Conservation (phyloP, 2,113 vertebrate genomes). For the Mesoclemmys tuberculata region DNA sequence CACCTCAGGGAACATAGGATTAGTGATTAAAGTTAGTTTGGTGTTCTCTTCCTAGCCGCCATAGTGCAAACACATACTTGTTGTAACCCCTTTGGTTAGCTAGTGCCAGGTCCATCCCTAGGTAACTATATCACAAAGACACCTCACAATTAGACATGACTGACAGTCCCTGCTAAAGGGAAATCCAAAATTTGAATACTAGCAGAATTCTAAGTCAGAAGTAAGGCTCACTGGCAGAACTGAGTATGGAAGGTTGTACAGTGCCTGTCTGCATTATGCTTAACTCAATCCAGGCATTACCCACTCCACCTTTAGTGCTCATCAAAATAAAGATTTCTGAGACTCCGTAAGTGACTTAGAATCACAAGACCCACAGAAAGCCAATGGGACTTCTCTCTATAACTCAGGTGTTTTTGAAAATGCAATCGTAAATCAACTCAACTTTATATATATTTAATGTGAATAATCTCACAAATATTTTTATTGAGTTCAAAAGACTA, state of each 20-base stretch:
- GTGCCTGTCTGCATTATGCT: background rate
- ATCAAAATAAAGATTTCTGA: background rate
- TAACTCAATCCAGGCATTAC: background rate
- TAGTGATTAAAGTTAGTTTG: background rate
- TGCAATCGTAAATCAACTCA: background rate
- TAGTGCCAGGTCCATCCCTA: too few species aligned
- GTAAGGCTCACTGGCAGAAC: rapidly evolving
- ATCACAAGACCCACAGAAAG: background rate
- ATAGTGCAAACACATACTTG: background rate
- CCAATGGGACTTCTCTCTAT: background rate
- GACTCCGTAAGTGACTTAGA: background rate
- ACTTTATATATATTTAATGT: background rate
- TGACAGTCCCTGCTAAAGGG: background rate
- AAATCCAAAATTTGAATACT: background rate
- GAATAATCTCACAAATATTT: background rate
- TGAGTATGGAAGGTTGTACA: background rate
- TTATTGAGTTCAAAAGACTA: background rate
- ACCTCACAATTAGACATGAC: background rate
- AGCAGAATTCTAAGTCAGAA: background rate
- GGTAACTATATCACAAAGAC: background rate
- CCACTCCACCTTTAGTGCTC: background rate
- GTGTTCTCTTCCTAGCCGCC: background rate
- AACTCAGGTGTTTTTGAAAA: background rate
- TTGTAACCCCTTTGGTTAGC: background rate
- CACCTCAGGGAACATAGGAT: rapidly evolving